phyloP scores from a whole-genome alignment of 2,888 invertebrate genomes.

The Gasteruption jaculator region DNA sequence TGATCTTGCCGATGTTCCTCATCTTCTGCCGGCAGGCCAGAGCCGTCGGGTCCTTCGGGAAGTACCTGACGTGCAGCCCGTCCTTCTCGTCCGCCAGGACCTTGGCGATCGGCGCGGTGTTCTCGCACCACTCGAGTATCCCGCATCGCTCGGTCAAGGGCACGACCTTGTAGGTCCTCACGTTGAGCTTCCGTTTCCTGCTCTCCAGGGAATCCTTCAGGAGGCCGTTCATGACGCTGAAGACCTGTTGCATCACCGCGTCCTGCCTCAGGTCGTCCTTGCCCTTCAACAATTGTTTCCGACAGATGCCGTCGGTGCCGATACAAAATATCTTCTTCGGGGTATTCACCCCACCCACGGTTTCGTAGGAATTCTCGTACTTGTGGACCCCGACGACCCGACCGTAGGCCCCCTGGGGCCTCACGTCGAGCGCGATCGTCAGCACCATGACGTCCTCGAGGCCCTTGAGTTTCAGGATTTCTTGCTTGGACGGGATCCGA shows the following conservation, averaged over 20 bases:
- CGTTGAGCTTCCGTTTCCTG: slow-evolving; percentile 62
- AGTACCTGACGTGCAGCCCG: slow-evolving; percentile 66
- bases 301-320: slow-evolving; percentile 70
- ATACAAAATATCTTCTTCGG: slow-evolving; percentile 77
- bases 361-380: slow-evolving; percentile 62
- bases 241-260: slow-evolving; percentile 96
- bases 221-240: slow-evolving; percentile 79
- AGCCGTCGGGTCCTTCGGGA: slow-evolving; percentile 52
- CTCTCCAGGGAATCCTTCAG: slow-evolving; percentile 66
- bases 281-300: slow-evolving; percentile 75
- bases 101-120: slow-evolving; percentile 73
- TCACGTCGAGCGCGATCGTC: slow-evolving; percentile 62
- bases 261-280: slow-evolving; percentile 91
- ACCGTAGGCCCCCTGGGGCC: slow-evolving; percentile 60
- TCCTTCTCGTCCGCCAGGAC: slow-evolving; percentile 56
- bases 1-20: too few relatives aligned
- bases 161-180: slow-evolving; percentile 87
- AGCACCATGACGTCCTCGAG: slow-evolving; percentile 62
- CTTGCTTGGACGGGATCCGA: slow-evolving; percentile 37
- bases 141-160: slow-evolving; percentile 82
- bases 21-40: slow-evolving; percentile 43
- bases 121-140: slow-evolving; percentile 87
- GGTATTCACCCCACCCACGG: slow-evolving; percentile 81
- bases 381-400: slow-evolving; percentile 59
- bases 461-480: slow-evolving; percentile 58